These are phyloP conservation scores for Brachypodius melanocephalos DNA, from an alignment of 2,113 vertebrate genomes.

Conservation along the genomic window DNA sequence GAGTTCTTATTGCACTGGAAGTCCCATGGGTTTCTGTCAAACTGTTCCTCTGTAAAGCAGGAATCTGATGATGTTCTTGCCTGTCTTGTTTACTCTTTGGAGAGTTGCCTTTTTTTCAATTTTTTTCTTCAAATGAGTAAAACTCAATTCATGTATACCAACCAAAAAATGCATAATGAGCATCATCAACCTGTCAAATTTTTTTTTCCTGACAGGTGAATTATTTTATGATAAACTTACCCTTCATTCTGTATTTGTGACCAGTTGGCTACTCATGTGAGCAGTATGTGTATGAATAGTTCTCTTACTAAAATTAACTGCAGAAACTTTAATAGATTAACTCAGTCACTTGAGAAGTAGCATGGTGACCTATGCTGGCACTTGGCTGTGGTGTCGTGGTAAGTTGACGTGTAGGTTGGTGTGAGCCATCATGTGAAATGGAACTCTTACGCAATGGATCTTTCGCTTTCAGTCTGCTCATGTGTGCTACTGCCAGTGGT, in stretches of 20 bases:
- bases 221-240: not conserved
- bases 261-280: not conserved
- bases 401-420: not conserved
- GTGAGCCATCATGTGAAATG: not conserved
- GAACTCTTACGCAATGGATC: not conserved
- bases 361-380: not conserved
- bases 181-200: not conserved
- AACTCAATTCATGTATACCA: not conserved
- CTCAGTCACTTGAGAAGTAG: not conserved
- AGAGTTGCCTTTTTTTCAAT: not conserved
- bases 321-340: not conserved
- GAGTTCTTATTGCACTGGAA: not conserved
- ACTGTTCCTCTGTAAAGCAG: not conserved
- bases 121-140: not conserved
- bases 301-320: constrained; percentile 20
- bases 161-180: not conserved
- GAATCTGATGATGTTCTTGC: not conserved
- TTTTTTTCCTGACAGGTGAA: not conserved
- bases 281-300: not conserved
- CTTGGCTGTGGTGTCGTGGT: not conserved
- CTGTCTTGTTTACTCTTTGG: not conserved
- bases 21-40: not conserved
- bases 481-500: not conserved
- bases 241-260: not conserved
- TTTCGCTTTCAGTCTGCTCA: accelerated